A percentile compares a stretch with the other conserved stretches of the same genome.
These are phyloP conservation scores for Catamblyrhynchus diadema DNA, from an alignment of 2,797 vertebrate genomes.

Conservation along the genomic window DNA sequence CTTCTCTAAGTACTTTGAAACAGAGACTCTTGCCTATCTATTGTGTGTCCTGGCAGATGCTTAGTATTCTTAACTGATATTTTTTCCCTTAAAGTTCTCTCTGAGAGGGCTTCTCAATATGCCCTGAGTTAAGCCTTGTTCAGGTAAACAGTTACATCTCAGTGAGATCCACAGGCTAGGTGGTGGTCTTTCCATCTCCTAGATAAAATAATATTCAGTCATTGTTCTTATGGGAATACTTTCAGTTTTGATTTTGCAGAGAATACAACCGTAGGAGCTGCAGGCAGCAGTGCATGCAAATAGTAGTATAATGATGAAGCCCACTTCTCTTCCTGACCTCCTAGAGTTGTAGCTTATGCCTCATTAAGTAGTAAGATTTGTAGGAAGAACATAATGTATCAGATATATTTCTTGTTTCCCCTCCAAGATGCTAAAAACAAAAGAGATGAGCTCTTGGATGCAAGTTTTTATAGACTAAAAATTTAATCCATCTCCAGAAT, in stretches of 20 bases:
- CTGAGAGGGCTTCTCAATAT: neutral
- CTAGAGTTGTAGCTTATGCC: neutral
- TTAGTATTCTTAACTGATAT: neutral
- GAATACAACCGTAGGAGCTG: rapidly evolving
- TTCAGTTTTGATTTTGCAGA: neutral
- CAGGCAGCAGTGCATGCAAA: too few species aligned
- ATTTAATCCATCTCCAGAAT: neutral
- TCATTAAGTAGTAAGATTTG: neutral
- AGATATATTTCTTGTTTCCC: neutral
- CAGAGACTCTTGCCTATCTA: neutral
- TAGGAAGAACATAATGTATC: neutral
- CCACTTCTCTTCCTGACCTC: neutral
- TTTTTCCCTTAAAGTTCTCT: neutral
- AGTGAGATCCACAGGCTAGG: neutral
- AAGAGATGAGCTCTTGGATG: neutral
- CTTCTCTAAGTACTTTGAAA: neutral
- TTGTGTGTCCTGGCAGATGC: neutral
- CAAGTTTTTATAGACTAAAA: neutral
- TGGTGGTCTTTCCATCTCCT: neutral
- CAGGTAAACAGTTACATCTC: neutral
- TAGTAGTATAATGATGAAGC: neutral
- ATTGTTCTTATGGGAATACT: neutral
- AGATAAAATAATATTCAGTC: neutral
- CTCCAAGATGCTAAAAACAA: neutral
- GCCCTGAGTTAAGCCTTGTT: neutral